Conservation (phyloP, 2,113 vertebrate species). For the Sylvietta virens region DNA sequence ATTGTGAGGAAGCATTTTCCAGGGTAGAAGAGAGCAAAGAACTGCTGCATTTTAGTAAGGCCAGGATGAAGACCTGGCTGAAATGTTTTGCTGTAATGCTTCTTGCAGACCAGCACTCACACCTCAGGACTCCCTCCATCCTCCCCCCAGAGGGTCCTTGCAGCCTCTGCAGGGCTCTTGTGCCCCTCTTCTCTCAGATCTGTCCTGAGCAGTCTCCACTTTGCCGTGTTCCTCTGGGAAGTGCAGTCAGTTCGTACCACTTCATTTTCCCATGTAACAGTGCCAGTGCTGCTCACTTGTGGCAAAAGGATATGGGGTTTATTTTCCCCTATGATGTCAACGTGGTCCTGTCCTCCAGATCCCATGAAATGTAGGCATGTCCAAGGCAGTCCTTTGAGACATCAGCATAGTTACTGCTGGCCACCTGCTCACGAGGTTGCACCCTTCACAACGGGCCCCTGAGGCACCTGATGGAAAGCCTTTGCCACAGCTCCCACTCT, state of each 20-base stretch:
- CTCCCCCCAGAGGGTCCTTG: background rate
- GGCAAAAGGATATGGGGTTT: background rate
- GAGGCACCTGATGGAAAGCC: background rate
- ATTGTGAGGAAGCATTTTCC: background rate
- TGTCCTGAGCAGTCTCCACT: background rate
- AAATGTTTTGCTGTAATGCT: background rate
- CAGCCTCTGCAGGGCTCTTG: background rate
- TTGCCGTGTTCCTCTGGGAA: background rate
- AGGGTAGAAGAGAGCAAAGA: background rate
- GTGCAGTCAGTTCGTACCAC: background rate
- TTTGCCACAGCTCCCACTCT: background rate
- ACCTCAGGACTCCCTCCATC: background rate
- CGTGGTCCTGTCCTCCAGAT: background rate
- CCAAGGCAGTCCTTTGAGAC: background rate
- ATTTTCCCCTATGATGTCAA: fast-evolving
- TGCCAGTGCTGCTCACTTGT: background rate
- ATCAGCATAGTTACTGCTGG: background rate
- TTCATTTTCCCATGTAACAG: background rate
- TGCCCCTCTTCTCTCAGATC: background rate
- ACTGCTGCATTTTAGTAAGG: background rate
- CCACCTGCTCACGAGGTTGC: background rate
- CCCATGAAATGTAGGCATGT: fast-evolving
- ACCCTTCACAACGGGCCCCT: background rate
- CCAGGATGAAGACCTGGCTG: background rate
- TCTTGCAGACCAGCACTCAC: background rate